Evolutionary conservation across 2,888 invertebrate species (phyloP).

Genomic region (Tetragonisca angustula): DNA sequence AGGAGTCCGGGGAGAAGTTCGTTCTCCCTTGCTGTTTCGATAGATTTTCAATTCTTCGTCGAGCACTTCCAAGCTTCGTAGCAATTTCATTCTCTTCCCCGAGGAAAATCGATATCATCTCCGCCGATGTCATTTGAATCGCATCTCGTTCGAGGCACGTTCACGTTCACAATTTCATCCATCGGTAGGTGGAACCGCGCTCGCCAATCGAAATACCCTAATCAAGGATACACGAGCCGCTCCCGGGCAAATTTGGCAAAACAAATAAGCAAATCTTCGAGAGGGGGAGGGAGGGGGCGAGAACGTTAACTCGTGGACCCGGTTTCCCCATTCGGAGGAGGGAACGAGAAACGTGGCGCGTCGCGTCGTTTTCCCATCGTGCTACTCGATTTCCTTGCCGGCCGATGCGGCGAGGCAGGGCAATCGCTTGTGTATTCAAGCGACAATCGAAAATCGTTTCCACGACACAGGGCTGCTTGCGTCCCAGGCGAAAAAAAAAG

Average conservation of each 20-base stretch:
- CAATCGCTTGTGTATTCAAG: constrained; percentile 45
- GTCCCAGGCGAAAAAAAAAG: constrained; percentile 11
- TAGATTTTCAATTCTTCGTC: too few relatives aligned
- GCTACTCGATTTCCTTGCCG: background rate
- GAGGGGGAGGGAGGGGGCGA: background rate
- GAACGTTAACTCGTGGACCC: background rate
- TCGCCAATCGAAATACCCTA: background rate
- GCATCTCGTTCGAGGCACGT: background rate
- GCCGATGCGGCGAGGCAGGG: constrained; percentile 6
- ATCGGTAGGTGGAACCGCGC: background rate
- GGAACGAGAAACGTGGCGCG: background rate
- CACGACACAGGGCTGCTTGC: constrained; percentile 7
- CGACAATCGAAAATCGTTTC: constrained; percentile 53
- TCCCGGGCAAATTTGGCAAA: background rate
- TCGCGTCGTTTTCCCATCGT: constrained; percentile 3
- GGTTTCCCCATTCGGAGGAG: background rate
- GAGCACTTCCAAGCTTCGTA: background rate
- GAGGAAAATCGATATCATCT: background rate
- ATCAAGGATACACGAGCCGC: constrained; percentile 7
- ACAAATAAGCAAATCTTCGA: constrained; percentile 10
- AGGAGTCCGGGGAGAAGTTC: too few relatives aligned
- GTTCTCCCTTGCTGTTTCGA: too few relatives aligned
- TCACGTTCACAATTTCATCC: background rate
- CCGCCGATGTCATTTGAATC: background rate
- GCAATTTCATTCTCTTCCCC: background rate